Percentiles rank a stretch among this genome's conserved stretches.
Conservation (phyloP, 2,113 vertebrate species). For the Hyla sarda region DNA sequence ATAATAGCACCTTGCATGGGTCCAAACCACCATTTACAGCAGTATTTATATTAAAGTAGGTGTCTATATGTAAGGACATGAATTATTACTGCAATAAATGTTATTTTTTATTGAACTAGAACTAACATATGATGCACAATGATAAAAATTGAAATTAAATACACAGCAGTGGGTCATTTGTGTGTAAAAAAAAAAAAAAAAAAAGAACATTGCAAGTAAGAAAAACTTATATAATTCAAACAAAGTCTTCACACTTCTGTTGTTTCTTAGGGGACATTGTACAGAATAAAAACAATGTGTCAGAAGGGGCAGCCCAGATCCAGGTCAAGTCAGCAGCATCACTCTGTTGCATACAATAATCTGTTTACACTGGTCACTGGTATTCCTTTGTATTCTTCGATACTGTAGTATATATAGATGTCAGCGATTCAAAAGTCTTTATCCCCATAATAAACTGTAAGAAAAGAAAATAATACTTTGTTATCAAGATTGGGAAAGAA, state of each 20-base stretch:
- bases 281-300: background rate
- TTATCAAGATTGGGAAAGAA: background rate
- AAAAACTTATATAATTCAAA: background rate
- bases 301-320: background rate
- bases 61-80: background rate
- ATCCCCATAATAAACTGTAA: slow-evolving; percentile 83
- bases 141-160: background rate
- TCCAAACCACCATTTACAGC: background rate
- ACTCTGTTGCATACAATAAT: no score
- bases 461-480: slow-evolving; percentile 30
- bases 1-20: background rate
- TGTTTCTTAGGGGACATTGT: background rate
- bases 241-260: background rate
- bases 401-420: background rate
- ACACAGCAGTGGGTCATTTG: background rate
- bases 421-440: slow-evolving; percentile 68
- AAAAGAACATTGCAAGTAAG: background rate
- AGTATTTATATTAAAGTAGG: background rate
- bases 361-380: background rate
- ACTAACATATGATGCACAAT: background rate
- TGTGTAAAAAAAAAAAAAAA: background rate
- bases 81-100: background rate
- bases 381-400: background rate
- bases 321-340: background rate
- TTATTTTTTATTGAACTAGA: background rate